Evolutionary conservation across 2,797 vertebrate genomes (phyloP), one percentile per base, ranked within the genome.

Genomic region (Decapterus maruadsi): DNA sequence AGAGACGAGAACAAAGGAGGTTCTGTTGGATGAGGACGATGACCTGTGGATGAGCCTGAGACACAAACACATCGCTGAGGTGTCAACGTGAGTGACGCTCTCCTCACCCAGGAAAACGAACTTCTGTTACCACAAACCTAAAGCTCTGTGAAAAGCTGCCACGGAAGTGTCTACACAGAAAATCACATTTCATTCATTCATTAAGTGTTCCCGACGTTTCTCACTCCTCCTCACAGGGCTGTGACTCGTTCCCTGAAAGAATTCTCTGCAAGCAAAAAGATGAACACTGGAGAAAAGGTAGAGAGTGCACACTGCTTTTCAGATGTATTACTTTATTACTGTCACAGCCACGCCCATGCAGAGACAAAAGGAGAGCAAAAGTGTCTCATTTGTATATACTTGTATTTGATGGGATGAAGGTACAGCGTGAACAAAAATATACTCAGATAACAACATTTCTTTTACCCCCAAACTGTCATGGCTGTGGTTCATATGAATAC

Each of bases 271-370:
- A 98, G 97, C 94, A 99, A 99, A 93, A 97, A 98, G 94, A 97
- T 99, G 98, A 99, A 97, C 82, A 98, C 98, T 8, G 98, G 98
- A 31, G 98, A 99, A 82, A 99, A 99, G 97, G 98, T 99, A 87
- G 43, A 73, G 29, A 73, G 29, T n/a, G 73, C 43, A 11, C 8
- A 12, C 12, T 53, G n/a, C n/a, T 81, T 61, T 73, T 51, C 65
- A 11, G 0, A 38, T 76, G 57, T 4, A 16, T 56, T 42, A 14
- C 57, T 34, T 43, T 38, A 16, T 36, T 58, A 36, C 36, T 22
- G 43, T 57, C 16, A 57, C 26, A 48, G 56, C 61, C 53, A 43
- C 43, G 29, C 20, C 61, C 53, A 43, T 36, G 29, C 20, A 74
- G 12, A 48, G 34, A 26, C 6, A 11, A 20, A 46, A 36, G 17